These are phyloP conservation scores for Oreochromis grahami DNA, from an alignment of 2,797 vertebrate species.

Conservation along the genomic window DNA sequence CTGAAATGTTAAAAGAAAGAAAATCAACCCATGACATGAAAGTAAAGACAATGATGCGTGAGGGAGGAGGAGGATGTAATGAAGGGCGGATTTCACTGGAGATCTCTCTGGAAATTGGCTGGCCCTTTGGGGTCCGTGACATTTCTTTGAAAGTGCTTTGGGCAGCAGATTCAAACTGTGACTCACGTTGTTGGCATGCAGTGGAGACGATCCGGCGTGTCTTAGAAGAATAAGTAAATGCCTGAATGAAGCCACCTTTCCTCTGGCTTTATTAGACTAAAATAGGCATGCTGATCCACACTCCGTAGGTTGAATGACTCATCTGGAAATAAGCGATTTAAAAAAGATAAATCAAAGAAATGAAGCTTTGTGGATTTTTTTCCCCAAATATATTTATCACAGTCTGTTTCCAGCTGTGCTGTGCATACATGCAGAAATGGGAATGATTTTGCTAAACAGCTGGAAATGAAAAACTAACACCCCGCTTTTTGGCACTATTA, in stretches of 20 bases:
- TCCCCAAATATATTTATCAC: not conserved
- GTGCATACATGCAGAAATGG: not conserved
- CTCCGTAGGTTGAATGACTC: not conserved
- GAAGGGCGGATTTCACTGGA: conserved; percentile 48
- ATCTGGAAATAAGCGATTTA: not conserved
- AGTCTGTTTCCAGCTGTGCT: not conserved
- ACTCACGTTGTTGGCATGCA: conserved; percentile 38
- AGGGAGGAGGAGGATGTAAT: conserved; percentile 20
- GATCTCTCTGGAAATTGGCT: conserved; percentile 46
- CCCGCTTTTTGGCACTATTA: not conserved
- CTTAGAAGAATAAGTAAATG: conserved; percentile 3
- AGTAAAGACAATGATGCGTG: not conserved
- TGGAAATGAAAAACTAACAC: not conserved
- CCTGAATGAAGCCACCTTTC: not conserved
- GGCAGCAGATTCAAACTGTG: conserved; percentile 37
- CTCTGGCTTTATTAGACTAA: not conserved
- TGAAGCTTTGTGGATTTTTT: not conserved
- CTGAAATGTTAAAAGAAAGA: conserved; percentile 12
- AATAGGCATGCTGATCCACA: not conserved
- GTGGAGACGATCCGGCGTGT: not conserved
- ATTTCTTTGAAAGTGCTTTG: conserved; percentile 59
- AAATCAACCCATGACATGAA: conserved; percentile 24
- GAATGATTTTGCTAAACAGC: not conserved
- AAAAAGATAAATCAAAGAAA: not conserved
- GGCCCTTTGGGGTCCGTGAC: conserved; percentile 48